A percentile compares a stretch with the other conserved stretches of the same genome.
phyloP scores from a whole-genome alignment of 2,888 invertebrate genomes.

The Steromphala cineraria region DNA sequence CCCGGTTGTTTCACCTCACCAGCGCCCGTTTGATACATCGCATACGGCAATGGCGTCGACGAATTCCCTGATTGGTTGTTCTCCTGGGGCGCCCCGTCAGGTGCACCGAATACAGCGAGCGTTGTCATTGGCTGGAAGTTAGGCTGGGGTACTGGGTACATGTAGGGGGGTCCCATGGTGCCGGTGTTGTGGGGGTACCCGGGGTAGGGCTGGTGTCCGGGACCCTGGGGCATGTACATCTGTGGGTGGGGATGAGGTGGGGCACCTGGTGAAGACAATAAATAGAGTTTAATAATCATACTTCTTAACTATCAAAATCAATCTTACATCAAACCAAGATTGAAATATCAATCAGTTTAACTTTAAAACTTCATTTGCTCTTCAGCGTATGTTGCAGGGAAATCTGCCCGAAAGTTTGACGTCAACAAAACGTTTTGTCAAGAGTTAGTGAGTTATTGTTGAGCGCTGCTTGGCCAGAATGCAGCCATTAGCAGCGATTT shows the following conservation, averaged over 20 bases:
- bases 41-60: neutral
- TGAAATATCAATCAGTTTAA: too few species aligned
- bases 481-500: too few species aligned
- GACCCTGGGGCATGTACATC: neutral
- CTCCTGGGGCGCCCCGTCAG: neutral
- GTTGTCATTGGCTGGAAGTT: slow-evolving; percentile 7
- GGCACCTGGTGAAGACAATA: neutral
- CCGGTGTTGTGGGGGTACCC: neutral
- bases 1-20: neutral
- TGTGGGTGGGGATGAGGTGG: neutral
- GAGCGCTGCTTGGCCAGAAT: too few species aligned
- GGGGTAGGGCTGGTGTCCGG: neutral
- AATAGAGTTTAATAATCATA: neutral
- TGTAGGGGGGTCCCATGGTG: slow-evolving; percentile 9
- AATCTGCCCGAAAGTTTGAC: too few species aligned
- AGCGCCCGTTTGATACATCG: neutral
- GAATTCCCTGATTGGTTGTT: neutral
- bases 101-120: slow-evolving; percentile 14
- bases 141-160: slow-evolving; percentile 9
- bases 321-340: neutral
- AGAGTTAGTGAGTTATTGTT: too few species aligned
- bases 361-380: too few species aligned
- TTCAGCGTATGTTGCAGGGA: too few species aligned
- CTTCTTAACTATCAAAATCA: neutral
- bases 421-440: too few species aligned